phyloP scores from a whole-genome alignment of 2,797 vertebrate genomes.

The Acanthurus tractus region DNA sequence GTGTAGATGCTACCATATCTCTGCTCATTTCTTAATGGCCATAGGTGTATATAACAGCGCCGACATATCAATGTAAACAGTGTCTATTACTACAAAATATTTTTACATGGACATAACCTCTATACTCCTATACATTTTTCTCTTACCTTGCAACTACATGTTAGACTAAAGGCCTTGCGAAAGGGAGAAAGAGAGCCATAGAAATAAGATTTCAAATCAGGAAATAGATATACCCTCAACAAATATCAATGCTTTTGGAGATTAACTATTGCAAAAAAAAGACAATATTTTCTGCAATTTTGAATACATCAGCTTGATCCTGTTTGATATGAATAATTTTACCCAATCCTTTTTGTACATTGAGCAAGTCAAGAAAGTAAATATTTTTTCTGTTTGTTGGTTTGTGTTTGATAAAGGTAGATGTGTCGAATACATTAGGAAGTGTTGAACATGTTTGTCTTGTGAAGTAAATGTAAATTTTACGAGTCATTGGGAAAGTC shows the following conservation, averaged over 20 bases:
- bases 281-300: conserved; percentile 75
- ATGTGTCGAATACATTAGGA: conserved; percentile 80
- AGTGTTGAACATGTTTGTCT: conserved; percentile 79
- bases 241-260: conserved; percentile 69
- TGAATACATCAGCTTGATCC: conserved; percentile 72
- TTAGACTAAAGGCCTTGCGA: conserved; percentile 78
- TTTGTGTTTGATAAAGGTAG: conserved; percentile 79
- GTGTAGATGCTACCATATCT: conserved; percentile 49
- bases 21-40: conserved; percentile 60
- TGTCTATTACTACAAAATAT: conserved; percentile 66
- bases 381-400: conserved; percentile 65
- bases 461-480: conserved; percentile 86
- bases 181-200: conserved; percentile 85
- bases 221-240: conserved; percentile 68
- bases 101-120: conserved; percentile 73
- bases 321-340: conserved; percentile 82
- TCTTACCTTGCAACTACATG: conserved; percentile 64
- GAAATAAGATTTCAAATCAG: conserved; percentile 76
- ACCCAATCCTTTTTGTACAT: conserved; percentile 80
- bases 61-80: conserved; percentile 73
- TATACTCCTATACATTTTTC: conserved; percentile 60
- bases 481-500: conserved; percentile 75
- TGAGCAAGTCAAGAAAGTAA: conserved; percentile 68
- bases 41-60: conserved; percentile 70
- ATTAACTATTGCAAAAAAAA: conserved; percentile 61